phyloP scores from a whole-genome alignment of 2,888 invertebrate genomes.

The Neria commutata region DNA sequence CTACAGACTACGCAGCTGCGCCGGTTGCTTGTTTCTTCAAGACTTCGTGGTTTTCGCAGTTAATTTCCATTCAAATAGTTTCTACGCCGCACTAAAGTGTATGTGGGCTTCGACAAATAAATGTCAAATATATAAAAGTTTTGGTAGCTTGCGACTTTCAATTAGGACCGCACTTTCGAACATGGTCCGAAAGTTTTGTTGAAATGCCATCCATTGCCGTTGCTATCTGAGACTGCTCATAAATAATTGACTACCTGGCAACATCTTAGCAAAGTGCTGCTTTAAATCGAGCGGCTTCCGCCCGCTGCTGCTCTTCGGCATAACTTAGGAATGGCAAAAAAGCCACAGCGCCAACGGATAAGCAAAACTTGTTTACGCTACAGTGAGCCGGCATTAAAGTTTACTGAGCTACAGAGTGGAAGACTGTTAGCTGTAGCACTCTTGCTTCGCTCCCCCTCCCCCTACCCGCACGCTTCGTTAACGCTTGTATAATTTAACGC shows the following conservation, averaged over 20 bases:
- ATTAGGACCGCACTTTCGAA: neutral
- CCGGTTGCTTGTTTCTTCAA: neutral
- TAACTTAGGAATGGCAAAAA: neutral
- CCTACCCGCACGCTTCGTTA: slow-evolving; percentile 29
- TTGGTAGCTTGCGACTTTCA: slow-evolving; percentile 16
- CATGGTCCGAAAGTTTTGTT: slow-evolving; percentile 6
- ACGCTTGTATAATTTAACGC: slow-evolving; percentile 57
- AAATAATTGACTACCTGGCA: slow-evolving; percentile 9
- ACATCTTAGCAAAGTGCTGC: too few species aligned
- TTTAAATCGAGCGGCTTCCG: too few species aligned
- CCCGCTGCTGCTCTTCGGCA: too few species aligned
- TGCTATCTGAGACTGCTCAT: neutral
- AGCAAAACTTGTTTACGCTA: slow-evolving; percentile 19
- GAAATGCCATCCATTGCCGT: too few species aligned
- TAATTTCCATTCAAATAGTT: slow-evolving; percentile 30
- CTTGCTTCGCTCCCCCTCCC: neutral
- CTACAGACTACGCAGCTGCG: neutral
- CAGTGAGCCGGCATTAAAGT: slow-evolving; percentile 21
- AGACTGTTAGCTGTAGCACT: neutral
- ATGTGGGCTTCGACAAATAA: slow-evolving; percentile 10
- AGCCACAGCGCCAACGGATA: too few species aligned
- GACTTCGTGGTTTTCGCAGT: slow-evolving; percentile 11
- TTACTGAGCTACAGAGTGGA: slow-evolving; percentile 4
- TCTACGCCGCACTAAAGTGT: neutral
- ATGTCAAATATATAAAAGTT: slow-evolving; percentile 8